Base-by-base conservation (phyloP, 2,888 invertebrate species). In the Minunthozetes semirufus region DNA sequence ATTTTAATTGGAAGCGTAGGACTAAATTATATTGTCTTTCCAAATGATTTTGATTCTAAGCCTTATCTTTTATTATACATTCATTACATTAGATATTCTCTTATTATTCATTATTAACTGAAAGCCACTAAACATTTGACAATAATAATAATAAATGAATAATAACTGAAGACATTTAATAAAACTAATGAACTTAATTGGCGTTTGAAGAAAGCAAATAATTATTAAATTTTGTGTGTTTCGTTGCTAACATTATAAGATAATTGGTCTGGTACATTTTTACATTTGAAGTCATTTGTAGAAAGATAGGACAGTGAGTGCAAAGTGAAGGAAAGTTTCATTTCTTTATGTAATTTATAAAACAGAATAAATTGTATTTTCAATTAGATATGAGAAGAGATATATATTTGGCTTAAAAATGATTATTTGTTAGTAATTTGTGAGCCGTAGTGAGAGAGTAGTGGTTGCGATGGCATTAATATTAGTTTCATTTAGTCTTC, bases 1-100 rank as follows among this genome's bases (percentile, higher is more conserved):
- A 63, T 33, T 63, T 63, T 63, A 38, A 63, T 63, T 63, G 13
- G n/a, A 33, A 63, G 63, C 63, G 63, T 63, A 38, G 63, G 63
- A n/a, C 38, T 17, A 63, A 27, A 63, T 63, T 63, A 29, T 27
- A 33, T 9, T 63, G 63, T 19, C 42, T 42, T 11, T 42, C 1
- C 42, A 42, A 42, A 42, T 9, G 42, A 13, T 11, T 42, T 4
- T 9, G 8, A 42, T 22, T 56, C 25, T 25, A 25, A 25, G n/a
- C 56, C 50, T 22, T 56, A 19, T 56, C 56, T 56, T 25, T 56
- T 56, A 56, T 56, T 56, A 25, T 56, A 13, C 56, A 56, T 56
- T 56, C 56, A 56, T 56, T 22, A 25, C 56, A 8, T 13, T n/a
- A n/a, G n/a, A 13, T 25, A 11, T 6, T 22, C 56, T 56, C 22